These are phyloP conservation scores for Lophotis ruficrista DNA, from an alignment of 2,113 vertebrate genomes.

Conservation along the genomic window DNA sequence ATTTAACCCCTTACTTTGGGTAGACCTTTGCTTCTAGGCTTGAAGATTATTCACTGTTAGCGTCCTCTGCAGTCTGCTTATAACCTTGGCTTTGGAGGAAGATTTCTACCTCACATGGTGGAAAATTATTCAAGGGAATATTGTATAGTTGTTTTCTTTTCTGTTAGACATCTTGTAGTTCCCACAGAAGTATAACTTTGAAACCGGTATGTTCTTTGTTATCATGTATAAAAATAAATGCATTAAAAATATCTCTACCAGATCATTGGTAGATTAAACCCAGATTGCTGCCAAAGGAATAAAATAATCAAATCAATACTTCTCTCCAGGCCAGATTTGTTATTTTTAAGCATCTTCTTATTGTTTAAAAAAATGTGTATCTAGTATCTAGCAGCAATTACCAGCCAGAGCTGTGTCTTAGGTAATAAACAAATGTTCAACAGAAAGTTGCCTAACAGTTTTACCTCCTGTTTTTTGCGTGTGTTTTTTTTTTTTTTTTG, in stretches of 20 bases:
- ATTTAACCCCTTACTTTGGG: background rate
- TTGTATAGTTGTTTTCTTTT: background rate
- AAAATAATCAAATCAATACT: conserved; percentile 26
- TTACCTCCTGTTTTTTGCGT: background rate
- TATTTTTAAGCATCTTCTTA: background rate
- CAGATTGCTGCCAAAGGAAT: background rate
- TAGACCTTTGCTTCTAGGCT: background rate
- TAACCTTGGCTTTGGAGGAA: background rate
- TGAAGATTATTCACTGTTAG: background rate
- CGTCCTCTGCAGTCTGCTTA: background rate
- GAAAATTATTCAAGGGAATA: background rate
- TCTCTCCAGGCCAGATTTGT: background rate
- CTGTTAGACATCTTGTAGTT: background rate
- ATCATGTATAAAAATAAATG: conserved; percentile 7
- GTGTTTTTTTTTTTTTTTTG: background rate
- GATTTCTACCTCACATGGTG: background rate
- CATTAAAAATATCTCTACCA: background rate
- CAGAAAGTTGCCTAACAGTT: background rate
- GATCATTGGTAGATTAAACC: background rate
- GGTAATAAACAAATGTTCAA: background rate
- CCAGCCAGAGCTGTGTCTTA: background rate
- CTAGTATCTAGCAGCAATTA: background rate
- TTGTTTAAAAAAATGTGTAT: background rate
- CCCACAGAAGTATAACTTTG: background rate
- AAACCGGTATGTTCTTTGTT: background rate